phyloP scores from a whole-genome alignment of 2,888 invertebrate genomes.

The Stenodema calcarata region DNA sequence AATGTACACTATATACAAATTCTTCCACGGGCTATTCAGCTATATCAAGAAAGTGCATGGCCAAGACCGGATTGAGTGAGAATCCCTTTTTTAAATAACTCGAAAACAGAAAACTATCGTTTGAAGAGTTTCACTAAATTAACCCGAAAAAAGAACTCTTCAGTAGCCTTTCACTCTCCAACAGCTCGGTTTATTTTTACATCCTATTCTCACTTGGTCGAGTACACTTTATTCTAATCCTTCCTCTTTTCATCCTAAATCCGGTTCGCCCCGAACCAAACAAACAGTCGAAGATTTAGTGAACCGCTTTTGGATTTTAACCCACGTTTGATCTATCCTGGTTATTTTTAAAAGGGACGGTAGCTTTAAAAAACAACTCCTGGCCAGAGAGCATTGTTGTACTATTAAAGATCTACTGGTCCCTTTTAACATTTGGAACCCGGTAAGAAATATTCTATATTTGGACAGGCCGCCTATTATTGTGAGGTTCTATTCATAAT shows the following conservation, averaged over 20 bases:
- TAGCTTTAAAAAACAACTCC: background rate
- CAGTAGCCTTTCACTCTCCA: background rate
- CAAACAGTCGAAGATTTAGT: background rate
- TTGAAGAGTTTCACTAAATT: background rate
- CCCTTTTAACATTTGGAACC: background rate
- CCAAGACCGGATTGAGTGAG: background rate
- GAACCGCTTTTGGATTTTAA: background rate
- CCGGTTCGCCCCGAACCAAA: background rate
- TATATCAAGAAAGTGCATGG: no score
- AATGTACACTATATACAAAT: no score
- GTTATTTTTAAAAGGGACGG: background rate
- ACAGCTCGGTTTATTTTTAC: background rate
- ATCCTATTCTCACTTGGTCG: background rate
- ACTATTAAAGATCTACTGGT: background rate
- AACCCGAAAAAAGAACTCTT: background rate
- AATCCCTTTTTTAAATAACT: background rate
- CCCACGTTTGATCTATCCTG: background rate
- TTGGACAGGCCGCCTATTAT: background rate
- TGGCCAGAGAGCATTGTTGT: background rate
- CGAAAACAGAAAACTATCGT: background rate
- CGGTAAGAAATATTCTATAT: background rate
- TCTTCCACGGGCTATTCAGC: no score
- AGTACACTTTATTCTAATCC: slow-evolving; percentile 2
- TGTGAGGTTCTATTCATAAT: background rate
- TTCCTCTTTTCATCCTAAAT: background rate